Percentiles rank a stretch among this genome's conserved stretches.
Evolutionary conservation across 2,797 vertebrate species (phyloP).

Genomic region (Ciconia nigra): DNA sequence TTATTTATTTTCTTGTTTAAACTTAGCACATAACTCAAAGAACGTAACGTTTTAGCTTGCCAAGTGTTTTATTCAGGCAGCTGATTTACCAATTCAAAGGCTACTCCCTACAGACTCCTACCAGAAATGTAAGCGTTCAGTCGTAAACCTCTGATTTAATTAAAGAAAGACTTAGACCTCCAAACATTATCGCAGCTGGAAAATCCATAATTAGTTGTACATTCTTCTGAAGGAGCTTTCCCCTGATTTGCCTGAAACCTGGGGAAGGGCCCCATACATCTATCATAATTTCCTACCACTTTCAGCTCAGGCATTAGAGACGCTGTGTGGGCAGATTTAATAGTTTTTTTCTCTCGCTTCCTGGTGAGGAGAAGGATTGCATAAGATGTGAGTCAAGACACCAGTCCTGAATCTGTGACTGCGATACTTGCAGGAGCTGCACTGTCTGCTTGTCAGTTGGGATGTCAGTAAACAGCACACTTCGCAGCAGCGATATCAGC

Average conservation of each 20-base stretch:
- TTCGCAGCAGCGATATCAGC: not conserved
- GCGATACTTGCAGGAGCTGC: not conserved
- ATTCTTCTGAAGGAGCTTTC: constrained; percentile 60
- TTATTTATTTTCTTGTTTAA: constrained; percentile 3
- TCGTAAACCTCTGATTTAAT: constrained; percentile 57
- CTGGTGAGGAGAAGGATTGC: constrained; percentile 58
- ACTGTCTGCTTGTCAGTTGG: not conserved
- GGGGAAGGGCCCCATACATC: constrained; percentile 33
- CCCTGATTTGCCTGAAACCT: constrained; percentile 47
- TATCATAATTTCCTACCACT: constrained; percentile 34
- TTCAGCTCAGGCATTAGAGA: constrained; percentile 52
- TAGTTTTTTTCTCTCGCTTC: constrained; percentile 49
- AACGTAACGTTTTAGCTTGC: not conserved
- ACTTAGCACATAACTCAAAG: not conserved
- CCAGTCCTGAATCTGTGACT: not conserved
- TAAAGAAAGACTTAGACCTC: constrained; percentile 33
- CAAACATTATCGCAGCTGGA: constrained; percentile 67
- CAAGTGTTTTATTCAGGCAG: constrained; percentile 54
- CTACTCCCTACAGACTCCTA: constrained; percentile 50
- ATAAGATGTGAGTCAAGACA: constrained; percentile 63
- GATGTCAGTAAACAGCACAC: not conserved
- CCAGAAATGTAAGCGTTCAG: constrained; percentile 51
- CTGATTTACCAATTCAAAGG: constrained; percentile 64
- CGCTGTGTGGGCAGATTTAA: constrained; percentile 70
- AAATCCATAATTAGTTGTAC: constrained; percentile 57